phyloP scores from a whole-genome alignment of 2,888 invertebrate genomes.

The Lepeophtheirus nordmannii region DNA sequence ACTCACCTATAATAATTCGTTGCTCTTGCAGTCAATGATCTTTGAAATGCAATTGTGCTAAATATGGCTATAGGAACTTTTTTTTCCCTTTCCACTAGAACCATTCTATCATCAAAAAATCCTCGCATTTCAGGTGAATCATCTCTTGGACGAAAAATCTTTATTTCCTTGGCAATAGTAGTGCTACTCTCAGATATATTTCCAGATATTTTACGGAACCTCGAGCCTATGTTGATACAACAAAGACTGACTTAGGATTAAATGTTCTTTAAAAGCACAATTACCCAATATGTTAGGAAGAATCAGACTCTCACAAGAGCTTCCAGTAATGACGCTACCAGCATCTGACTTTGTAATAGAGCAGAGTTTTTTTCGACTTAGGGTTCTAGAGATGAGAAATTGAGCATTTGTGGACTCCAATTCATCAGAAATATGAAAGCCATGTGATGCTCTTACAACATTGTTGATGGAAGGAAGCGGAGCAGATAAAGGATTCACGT shows the following conservation, averaged over 20 bases:
- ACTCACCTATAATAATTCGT: not conserved
- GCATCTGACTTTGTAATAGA: not conserved
- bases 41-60: constrained; percentile 15
- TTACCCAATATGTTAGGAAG: not conserved
- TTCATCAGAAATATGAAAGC: not conserved
- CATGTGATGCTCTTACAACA: not conserved
- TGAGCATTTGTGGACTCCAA: not conserved
- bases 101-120: not conserved
- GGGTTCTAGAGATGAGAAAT: not conserved
- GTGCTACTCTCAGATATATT: constrained; percentile 14
- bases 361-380: not conserved
- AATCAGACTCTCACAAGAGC: not conserved
- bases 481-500: not conserved
- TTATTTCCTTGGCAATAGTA: not conserved
- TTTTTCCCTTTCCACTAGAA: not conserved
- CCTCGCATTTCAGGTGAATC: constrained; percentile 1
- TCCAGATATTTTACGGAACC: constrained; percentile 17
- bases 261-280: not conserved
- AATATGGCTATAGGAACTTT: constrained; percentile 11
- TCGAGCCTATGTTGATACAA: not conserved
- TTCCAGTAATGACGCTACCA: not conserved
- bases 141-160: not conserved
- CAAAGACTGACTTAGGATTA: not conserved
- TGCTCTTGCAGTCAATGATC: not conserved
- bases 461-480: not conserved